Conservation (phyloP, 2,797 vertebrate species). For the Cottoperca gobio region DNA sequence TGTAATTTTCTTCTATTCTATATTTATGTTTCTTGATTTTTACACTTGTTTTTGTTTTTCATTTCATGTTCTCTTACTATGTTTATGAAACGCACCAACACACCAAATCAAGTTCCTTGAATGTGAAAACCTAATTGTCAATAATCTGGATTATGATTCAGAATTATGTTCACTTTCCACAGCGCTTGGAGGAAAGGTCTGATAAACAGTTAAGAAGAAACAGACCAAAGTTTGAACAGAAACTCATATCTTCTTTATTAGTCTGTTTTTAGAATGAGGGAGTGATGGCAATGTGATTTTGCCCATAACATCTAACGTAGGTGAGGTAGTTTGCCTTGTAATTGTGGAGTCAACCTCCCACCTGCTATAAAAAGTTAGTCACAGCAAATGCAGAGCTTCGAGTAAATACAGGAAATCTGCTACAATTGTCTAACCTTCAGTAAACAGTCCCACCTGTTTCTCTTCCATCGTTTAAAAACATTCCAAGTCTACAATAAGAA, state of each 20-base stretch:
- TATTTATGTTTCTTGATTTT: too few species aligned
- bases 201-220: not conserved
- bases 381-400: conserved; percentile 11
- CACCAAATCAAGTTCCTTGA: too few species aligned
- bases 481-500: not conserved
- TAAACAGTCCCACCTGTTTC: conserved; percentile 36
- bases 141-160: too few species aligned
- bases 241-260: conserved; percentile 3
- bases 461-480: not conserved
- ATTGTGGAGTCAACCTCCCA: conserved; percentile 20
- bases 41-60: too few species aligned
- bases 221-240: conserved; percentile 5
- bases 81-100: too few species aligned
- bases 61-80: too few species aligned
- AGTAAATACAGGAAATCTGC: conserved; percentile 29
- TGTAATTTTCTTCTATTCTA: too few species aligned
- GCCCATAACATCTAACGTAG: not conserved
- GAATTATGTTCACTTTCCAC: not conserved
- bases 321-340: not conserved
- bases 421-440: conserved; percentile 17
- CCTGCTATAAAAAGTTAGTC: conserved; percentile 21
- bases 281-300: not conserved
- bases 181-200: not conserved
- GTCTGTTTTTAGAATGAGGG: not conserved
- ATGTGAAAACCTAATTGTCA: too few species aligned